Percentiles rank a stretch among this genome's conserved stretches.
phyloP scores from a whole-genome alignment of 2,797 vertebrate genomes.

The Clarias laeviceps region DNA sequence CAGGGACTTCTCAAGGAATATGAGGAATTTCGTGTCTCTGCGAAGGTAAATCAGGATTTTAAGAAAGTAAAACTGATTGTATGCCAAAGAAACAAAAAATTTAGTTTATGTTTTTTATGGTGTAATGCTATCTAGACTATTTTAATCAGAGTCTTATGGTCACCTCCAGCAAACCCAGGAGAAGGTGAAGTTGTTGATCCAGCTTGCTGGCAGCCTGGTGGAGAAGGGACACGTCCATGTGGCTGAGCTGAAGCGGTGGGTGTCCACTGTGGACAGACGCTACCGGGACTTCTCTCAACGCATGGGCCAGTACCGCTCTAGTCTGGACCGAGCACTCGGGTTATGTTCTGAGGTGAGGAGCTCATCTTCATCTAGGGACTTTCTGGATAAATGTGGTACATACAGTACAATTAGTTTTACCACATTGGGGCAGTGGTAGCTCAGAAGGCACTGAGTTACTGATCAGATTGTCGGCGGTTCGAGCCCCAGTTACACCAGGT shows the following conservation, averaged over 20 bases:
- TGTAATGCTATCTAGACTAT: background rate
- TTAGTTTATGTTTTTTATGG: background rate
- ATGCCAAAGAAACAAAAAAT: background rate
- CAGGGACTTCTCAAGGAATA: constrained; percentile 93
- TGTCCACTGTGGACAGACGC: constrained; percentile 90
- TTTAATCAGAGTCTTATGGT: background rate
- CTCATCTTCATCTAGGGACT: background rate
- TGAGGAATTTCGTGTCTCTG: constrained; percentile 90
- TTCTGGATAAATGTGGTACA: background rate
- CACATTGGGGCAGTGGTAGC: no score
- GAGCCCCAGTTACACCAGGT: no score
- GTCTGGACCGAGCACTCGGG: constrained; percentile 88
- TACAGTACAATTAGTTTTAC: no score
- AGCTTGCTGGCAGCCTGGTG: constrained; percentile 94
- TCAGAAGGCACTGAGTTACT: no score
- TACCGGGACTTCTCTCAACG: constrained; percentile 95
- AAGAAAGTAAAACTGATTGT: background rate
- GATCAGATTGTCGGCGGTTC: no score
- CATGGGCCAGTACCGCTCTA: constrained; percentile 92
- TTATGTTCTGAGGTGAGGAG: constrained; percentile 86
- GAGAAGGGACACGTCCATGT: constrained; percentile 95
- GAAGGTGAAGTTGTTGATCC: constrained; percentile 95
- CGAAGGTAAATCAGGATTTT: constrained; percentile 80
- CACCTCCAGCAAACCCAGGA: constrained; percentile 90
- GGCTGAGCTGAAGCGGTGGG: constrained; percentile 91